phyloP scores from a whole-genome alignment of 2,888 invertebrate genomes.

The Dione juno region DNA sequence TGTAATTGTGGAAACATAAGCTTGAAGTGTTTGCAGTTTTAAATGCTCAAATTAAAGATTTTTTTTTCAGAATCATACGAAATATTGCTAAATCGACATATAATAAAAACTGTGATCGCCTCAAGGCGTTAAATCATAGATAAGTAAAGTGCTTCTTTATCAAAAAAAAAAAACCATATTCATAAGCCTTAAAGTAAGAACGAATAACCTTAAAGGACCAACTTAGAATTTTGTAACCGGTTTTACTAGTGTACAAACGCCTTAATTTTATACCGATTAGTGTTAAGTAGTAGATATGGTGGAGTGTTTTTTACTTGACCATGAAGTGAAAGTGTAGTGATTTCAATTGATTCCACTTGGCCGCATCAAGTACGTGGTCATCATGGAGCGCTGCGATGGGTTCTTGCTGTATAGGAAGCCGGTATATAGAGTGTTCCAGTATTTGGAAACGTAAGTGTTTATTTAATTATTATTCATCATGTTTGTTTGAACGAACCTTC shows the following conservation, averaged over 20 bases:
- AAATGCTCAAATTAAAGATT: conserved; percentile 16
- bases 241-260: conserved; percentile 67
- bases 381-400: conserved; percentile 90
- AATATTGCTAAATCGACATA: conserved; percentile 42
- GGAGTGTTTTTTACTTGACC: conserved; percentile 47
- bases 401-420: conserved; percentile 91
- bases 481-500: neutral
- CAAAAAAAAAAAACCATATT: conserved; percentile 65
- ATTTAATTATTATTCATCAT: conserved; percentile 5
- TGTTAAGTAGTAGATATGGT: conserved; percentile 53
- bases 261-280: conserved; percentile 71
- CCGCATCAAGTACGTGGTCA: conserved; percentile 53
- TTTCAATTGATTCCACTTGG: neutral
- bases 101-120: conserved; percentile 73
- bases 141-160: conserved; percentile 68
- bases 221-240: conserved; percentile 60
- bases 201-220: conserved; percentile 78
- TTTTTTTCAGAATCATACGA: conserved; percentile 47
- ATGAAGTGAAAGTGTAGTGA: conserved; percentile 45
- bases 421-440: conserved; percentile 91
- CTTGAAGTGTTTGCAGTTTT: neutral
- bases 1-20: conserved; percentile 40
- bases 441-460: conserved; percentile 90
- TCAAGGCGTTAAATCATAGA: conserved; percentile 68
- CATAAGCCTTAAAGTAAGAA: conserved; percentile 69